These are phyloP conservation scores for Cryptomyrus ogoouensis DNA, from an alignment of 2,113 vertebrate genomes.

Conservation along the genomic window DNA sequence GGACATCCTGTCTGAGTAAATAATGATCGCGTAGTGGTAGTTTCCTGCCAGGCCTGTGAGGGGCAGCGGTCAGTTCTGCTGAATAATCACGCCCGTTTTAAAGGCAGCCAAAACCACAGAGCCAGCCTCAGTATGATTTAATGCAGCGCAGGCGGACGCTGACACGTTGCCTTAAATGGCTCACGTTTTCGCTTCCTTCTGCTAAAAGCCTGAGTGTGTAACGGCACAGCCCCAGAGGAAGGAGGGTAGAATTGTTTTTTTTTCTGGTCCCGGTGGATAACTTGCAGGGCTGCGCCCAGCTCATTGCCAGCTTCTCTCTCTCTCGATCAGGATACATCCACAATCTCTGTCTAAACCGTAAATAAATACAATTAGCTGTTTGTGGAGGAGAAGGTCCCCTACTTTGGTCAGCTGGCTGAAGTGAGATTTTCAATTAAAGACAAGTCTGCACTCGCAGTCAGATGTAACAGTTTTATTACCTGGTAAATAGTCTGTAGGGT, in stretches of 20 bases:
- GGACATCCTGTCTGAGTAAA: conserved; percentile 22
- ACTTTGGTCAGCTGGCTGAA: background rate
- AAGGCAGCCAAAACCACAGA: background rate
- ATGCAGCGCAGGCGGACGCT: background rate
- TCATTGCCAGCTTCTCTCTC: background rate
- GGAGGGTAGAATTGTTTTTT: background rate
- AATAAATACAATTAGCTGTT: background rate
- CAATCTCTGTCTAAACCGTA: background rate
- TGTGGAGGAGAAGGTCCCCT: background rate
- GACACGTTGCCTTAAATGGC: background rate
- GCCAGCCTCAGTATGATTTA: background rate
- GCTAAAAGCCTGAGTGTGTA: background rate
- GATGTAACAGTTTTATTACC: background rate
- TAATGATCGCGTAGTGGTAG: conserved; percentile 21
- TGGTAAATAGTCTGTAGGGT: background rate
- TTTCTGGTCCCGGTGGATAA: background rate
- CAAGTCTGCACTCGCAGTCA: background rate
- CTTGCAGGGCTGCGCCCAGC: background rate
- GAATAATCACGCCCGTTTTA: background rate
- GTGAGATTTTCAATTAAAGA: background rate
- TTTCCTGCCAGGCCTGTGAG: background rate
- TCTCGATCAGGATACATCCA: background rate
- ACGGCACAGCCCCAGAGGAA: background rate
- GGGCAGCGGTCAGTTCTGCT: background rate
- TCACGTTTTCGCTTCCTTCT: background rate